These are phyloP conservation scores for Gastrophryne carolinensis DNA, from an alignment of 2,797 vertebrate species.

Conservation along the genomic window DNA sequence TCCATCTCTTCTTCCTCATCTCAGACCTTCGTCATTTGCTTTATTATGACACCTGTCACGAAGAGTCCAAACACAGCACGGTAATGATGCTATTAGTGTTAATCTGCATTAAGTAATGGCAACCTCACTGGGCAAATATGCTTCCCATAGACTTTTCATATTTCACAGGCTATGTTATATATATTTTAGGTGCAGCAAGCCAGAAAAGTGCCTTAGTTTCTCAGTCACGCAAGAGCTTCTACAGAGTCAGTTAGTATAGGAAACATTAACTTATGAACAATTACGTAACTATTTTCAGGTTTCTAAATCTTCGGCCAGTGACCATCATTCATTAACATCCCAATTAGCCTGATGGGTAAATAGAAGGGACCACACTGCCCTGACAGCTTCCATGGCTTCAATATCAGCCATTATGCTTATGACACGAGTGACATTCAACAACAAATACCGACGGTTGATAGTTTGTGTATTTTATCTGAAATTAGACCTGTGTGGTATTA, in stretches of 20 bases:
- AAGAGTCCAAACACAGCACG: constrained; percentile 5
- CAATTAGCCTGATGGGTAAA: constrained; percentile 12
- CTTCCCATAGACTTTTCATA: too few relatives aligned
- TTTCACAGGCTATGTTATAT: too few relatives aligned
- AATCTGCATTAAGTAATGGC: constrained; percentile 33
- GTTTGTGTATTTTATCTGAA: neutral
- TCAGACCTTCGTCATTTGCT: constrained; percentile 16
- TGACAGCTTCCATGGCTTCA: neutral
- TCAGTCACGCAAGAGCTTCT: too few relatives aligned
- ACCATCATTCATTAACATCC: constrained; percentile 4
- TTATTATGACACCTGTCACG: constrained; percentile 49
- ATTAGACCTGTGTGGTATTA: neutral
- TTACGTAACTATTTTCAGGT: constrained; percentile 12
- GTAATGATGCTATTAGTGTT: constrained; percentile 40
- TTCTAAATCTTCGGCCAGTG: constrained; percentile 4
- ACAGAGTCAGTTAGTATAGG: too few relatives aligned
- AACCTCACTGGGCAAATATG: constrained; percentile 12
- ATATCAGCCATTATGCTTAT: neutral
- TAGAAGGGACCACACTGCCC: neutral
- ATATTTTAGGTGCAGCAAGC: constrained; percentile 21
- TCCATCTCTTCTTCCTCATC: constrained; percentile 9
- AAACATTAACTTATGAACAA: constrained; percentile 2
- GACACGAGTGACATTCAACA: constrained; percentile 26
- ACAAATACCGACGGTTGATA: constrained; percentile 9
- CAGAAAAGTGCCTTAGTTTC: neutral